phyloP scores from a whole-genome alignment of 2,113 vertebrate genomes.

The Oreochromis aureus region DNA sequence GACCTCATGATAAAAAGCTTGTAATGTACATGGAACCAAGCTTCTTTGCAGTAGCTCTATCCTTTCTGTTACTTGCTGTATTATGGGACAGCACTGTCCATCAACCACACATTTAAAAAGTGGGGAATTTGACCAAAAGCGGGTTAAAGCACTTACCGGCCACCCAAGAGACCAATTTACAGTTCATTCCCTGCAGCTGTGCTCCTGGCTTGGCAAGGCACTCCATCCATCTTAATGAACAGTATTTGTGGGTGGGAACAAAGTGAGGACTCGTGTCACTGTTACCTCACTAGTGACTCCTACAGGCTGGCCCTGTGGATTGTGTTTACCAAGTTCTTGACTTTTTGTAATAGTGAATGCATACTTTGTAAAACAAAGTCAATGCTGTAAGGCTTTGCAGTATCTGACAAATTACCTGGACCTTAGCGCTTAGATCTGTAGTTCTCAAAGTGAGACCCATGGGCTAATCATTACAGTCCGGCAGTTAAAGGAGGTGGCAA shows the following conservation, averaged over 20 bases:
- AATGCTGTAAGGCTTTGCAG: neutral
- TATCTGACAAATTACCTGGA: neutral
- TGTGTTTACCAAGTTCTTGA: neutral
- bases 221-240: constrained; percentile 44
- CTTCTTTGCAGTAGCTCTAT: neutral
- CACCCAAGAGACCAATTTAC: constrained; percentile 54
- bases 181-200: constrained; percentile 41
- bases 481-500: neutral
- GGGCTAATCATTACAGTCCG: neutral
- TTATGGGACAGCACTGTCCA: constrained; percentile 4
- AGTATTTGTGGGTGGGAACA: constrained; percentile 20
- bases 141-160: constrained; percentile 1
- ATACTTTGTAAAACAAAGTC: fast-evolving
- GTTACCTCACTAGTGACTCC: neutral
- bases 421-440: neutral
- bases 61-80: neutral
- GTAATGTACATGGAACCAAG: neutral
- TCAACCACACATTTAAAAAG: constrained; percentile 25
- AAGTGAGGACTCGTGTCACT: neutral
- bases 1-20: neutral
- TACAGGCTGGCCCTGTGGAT: neutral
- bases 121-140: constrained; percentile 16
- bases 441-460: neutral
- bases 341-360: neutral
- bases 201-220: constrained; percentile 28